Conservation (phyloP, 1,140 invertebrate species). For the Brachionus angularis region DNA sequence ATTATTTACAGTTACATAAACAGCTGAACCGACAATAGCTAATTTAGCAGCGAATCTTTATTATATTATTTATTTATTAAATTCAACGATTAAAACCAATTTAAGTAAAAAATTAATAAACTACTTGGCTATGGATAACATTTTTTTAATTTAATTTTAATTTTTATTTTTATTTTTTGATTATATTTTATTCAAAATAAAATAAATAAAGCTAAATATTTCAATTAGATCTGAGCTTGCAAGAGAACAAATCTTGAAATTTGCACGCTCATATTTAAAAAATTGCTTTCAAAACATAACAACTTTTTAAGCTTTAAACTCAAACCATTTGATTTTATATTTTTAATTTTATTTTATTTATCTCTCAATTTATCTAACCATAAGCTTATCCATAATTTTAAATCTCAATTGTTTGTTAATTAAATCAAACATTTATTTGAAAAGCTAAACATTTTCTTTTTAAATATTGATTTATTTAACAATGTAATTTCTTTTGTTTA, state of each 20-base stretch:
- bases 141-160: background rate
- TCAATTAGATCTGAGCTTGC: too few relatives aligned
- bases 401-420: too few relatives aligned
- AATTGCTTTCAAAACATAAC: background rate
- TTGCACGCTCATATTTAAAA: background rate
- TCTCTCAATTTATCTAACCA: conserved; percentile 1
- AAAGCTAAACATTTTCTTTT: too few relatives aligned
- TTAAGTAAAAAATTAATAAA: background rate
- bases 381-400: background rate
- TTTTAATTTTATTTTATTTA: background rate
- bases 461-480: too few relatives aligned
- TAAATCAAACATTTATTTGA: too few relatives aligned
- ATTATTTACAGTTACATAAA: conserved; percentile 39
- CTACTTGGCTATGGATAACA: conserved; percentile 1
- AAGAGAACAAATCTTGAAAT: background rate
- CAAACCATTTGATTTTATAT: too few relatives aligned
- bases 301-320: background rate
- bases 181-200: too few relatives aligned
- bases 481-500: too few relatives aligned
- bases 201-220: too few relatives aligned
- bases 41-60: conserved; percentile 39
- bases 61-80: background rate
- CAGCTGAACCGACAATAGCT: conserved; percentile 26
- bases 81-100: background rate
- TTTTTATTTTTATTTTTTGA: too few relatives aligned